Conservation (phyloP, 2,888 invertebrate genomes). For the Pammene fasciana region DNA sequence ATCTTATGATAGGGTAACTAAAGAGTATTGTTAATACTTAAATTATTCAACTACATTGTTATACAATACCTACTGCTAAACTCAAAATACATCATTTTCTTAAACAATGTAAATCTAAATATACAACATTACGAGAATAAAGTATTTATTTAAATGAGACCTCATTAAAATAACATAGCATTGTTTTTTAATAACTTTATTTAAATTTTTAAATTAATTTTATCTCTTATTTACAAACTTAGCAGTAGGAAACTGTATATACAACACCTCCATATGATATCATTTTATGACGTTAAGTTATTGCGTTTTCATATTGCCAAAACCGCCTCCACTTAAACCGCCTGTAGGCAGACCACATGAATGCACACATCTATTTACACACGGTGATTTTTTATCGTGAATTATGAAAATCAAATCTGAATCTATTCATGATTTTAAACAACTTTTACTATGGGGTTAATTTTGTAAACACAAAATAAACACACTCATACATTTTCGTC, state of each 20-base stretch:
- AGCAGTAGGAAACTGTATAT: slow-evolving; percentile 8
- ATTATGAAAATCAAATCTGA: too few relatives aligned
- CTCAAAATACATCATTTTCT: background rate
- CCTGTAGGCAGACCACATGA: too few relatives aligned
- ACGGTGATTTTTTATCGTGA: too few relatives aligned
- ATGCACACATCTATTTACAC: background rate
- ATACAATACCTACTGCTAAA: slow-evolving; percentile 6
- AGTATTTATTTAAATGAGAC: background rate
- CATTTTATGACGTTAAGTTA: too few relatives aligned
- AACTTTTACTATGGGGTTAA: too few relatives aligned
- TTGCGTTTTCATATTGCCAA: too few relatives aligned
- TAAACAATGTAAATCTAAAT: background rate
- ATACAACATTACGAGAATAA: background rate
- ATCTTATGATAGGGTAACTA: slow-evolving; percentile 62
- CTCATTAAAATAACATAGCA: background rate
- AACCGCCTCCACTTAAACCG: too few relatives aligned
- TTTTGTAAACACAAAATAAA: too few relatives aligned
- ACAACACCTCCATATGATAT: background rate
- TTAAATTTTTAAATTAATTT: background rate
- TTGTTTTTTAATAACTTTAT: background rate
- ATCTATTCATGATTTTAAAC: too few relatives aligned
- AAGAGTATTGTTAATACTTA: slow-evolving; percentile 55
- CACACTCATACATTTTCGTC: too few relatives aligned
- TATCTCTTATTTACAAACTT: background rate
- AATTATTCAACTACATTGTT: slow-evolving; percentile 26